Base-by-base conservation (phyloP, 2,888 invertebrate genomes). In the Ochlodes sylvanus region DNA sequence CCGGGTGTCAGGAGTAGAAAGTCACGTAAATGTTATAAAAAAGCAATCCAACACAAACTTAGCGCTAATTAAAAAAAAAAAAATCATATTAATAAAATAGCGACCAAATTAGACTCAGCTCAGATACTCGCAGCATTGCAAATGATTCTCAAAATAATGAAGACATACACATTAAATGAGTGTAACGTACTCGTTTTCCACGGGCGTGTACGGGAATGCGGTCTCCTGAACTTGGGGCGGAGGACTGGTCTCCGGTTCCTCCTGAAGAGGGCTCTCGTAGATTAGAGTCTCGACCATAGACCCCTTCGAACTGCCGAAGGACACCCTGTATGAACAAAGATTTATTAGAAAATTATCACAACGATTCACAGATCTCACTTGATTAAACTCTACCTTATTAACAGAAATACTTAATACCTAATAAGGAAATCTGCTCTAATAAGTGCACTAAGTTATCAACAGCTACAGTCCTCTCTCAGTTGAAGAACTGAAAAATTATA, bases 221-320 rank as follows among this genome's bases (percentile, higher is more conserved):
- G 92, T 90, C 80, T 92, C 90, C 72, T 89, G 88, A 38, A 84
- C 75, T 70, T 82, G 92, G 2, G 94, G 93, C 44, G 94, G 94
- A 27, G 95, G 96, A 93, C 96, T 96, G 81, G 94, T 94, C 87
- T 96, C 96, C 10, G 96, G 96, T 82, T 97, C 97, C 88, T 97
- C 97, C 80, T 97, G 97, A 63, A 97, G 94, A 41, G 96, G 96
- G 79, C 96, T 97, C 93, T 98, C 98, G 92, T 97, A 98, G 77
- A 98, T 97, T 76, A 98, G 94, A 58, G 98, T 98, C 94, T 98
- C 98, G 73, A 98, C 98, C 98, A 98, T 98, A 63, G 98, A 98
- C 75, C 98, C 98, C 89, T 98, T 98, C 76, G 98, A 98, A 87
- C 98, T 98, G 76, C 98, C 98, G 90, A 98, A 98, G 62, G 98